phyloP scores from a whole-genome alignment of 2,797 vertebrate species.

The Phoebastria nigripes region DNA sequence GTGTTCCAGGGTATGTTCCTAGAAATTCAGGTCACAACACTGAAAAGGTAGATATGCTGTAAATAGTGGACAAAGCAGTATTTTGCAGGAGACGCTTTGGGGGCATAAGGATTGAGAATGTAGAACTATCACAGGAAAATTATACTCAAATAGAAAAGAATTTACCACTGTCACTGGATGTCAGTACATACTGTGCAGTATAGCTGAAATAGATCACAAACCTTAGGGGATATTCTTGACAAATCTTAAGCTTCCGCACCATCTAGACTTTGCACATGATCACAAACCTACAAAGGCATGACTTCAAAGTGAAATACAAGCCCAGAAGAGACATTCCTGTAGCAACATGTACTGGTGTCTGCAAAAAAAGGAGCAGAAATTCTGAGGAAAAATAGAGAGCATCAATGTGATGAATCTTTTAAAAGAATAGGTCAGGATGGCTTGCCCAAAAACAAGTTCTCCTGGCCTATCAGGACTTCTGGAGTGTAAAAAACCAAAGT shows the following conservation, averaged over 20 bases:
- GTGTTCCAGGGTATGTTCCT: background rate
- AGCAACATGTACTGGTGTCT: background rate
- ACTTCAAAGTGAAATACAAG: constrained; percentile 47
- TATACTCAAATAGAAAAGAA: background rate
- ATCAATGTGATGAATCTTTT: background rate
- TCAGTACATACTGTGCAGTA: background rate
- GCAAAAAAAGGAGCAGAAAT: background rate
- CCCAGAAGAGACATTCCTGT: constrained; percentile 25
- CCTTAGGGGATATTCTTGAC: constrained; percentile 40
- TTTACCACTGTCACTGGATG: constrained; percentile 24
- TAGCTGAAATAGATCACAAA: constrained; percentile 28
- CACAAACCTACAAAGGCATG: constrained; percentile 36
- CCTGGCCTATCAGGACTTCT: background rate
- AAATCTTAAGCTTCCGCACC: constrained; percentile 34
- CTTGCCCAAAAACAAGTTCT: background rate
- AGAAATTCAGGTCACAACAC: constrained; percentile 9
- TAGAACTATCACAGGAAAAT: constrained; percentile 16
- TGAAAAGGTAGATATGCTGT: background rate
- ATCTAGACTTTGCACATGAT: background rate
- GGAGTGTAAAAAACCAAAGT: background rate
- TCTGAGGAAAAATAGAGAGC: background rate
- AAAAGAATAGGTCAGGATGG: background rate
- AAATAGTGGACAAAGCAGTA: background rate
- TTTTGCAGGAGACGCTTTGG: background rate
- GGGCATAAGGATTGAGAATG: background rate